Conservation (phyloP, 64 coral and sea anemone species). For the Catalaphyllia jardinei region DNA sequence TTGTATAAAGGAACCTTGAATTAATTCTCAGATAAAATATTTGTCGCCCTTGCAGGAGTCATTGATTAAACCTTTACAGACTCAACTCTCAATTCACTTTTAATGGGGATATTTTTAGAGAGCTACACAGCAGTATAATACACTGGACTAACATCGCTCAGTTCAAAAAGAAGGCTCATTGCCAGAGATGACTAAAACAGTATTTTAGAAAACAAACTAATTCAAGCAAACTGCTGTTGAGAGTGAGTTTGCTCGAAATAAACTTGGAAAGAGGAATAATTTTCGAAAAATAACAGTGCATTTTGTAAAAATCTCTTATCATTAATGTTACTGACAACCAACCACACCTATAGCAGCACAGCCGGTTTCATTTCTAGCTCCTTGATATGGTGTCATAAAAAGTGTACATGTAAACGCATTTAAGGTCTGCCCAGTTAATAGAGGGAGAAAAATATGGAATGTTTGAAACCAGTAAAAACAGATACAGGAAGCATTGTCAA, state of each 20-base stretch:
- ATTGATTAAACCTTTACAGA: neutral
- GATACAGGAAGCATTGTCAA: too few relatives aligned
- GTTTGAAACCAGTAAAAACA: too few relatives aligned
- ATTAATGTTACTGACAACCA: neutral
- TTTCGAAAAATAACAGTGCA: conserved; percentile 2
- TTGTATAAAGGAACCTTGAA: neutral
- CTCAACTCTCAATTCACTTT: neutral
- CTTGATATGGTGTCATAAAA: neutral
- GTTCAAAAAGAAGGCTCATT: neutral
- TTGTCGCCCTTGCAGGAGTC: neutral
- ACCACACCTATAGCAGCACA: neutral
- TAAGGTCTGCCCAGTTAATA: neutral
- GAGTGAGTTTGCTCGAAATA: neutral
- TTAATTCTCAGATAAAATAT: conserved; percentile 16
- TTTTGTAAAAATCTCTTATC: neutral
- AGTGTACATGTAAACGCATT: neutral
- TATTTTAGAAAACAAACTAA: conserved; percentile 1
- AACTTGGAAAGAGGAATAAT: neutral
- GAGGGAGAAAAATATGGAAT: too few relatives aligned
- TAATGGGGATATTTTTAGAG: neutral
- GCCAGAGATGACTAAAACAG: neutral
- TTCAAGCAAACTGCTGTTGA: neutral
- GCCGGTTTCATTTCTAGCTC: neutral
- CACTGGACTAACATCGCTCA: neutral
- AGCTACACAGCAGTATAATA: neutral